These are phyloP conservation scores for Spisula subtruncata DNA, from an alignment of 2,888 invertebrate genomes.

Conservation along the genomic window DNA sequence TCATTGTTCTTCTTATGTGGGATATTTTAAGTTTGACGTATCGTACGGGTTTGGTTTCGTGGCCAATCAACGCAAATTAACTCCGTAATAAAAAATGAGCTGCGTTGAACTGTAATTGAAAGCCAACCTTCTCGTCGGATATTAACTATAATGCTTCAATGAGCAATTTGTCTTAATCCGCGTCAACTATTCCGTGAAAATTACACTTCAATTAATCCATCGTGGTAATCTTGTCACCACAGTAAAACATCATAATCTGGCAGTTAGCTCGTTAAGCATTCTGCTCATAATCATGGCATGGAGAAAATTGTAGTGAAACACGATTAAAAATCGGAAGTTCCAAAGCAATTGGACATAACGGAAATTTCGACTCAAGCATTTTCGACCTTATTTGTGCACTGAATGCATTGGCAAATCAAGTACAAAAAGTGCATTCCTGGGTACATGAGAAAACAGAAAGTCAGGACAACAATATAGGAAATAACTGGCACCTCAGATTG, in stretches of 20 bases:
- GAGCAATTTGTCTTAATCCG: conserved; percentile 1
- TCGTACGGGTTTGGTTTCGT: too few species aligned
- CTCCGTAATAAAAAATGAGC: too few species aligned
- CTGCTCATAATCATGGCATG: not conserved
- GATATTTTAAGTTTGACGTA: too few species aligned
- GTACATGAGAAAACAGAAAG: too few species aligned
- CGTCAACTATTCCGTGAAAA: not conserved
- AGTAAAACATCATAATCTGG: not conserved
- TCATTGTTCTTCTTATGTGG: too few species aligned
- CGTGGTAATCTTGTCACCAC: not conserved
- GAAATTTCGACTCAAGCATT: not conserved
- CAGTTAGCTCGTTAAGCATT: not conserved
- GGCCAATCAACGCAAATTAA: too few species aligned
- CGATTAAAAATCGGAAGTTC: not conserved
- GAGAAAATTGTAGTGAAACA: not conserved
- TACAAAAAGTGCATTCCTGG: too few species aligned
- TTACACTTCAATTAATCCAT: not conserved
- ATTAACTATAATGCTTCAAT: not conserved
- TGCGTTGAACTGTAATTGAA: not conserved
- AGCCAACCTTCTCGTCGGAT: not conserved
- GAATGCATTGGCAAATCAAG: too few species aligned
- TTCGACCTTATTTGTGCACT: not conserved
- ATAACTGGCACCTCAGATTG: too few species aligned
- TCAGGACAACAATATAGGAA: too few species aligned
- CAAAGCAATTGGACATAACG: too few species aligned